Base-by-base conservation (phyloP, 2,113 vertebrate species). In the Salminus brasiliensis region DNA sequence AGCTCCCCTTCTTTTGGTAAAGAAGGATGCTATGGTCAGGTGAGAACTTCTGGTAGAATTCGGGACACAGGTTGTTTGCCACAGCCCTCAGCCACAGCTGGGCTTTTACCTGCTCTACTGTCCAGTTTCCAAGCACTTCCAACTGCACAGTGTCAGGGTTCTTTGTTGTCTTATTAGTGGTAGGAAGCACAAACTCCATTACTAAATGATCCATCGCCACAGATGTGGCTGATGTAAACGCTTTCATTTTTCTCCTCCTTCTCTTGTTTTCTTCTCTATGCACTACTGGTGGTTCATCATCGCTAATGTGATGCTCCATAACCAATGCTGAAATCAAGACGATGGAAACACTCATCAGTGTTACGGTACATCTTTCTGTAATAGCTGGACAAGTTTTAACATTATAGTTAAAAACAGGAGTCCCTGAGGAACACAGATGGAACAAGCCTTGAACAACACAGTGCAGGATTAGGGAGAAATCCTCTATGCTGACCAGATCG, bases 1-100 rank as follows among this genome's bases (percentile, higher is more conserved):
- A 93, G 0, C 94, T 96, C 4, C 96, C 97, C 82, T 98, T 98
- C 88, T 99, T 99, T 89, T 98, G 96, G 89, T 99, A 99, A 53
- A 97, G 96, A 68, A 99, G 93, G 73, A 96, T 93, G 89, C 97
- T 98, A 18, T 96, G 94, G 82, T 99, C 97, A 0, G 97, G 97
- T 2, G 93, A 93, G 34, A 93, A 92, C 0, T 93, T 82, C 78
- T 96, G 95, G 86, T 97, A 99, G 91, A 97, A 98, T 74, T 98
- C 97, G 0, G 94, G 90, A 10, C 89, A 92, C 45, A 92, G 87
- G 65, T 95, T 97, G 0, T 84, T 92, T 39, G 96, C 95, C 83
- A 98, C 91, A 0, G 95, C 96, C 70, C 93, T 95, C 89, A 98
- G 91, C 97, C 97, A 99, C 79, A 98, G 86, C 85, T 98, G 96